Evolutionary conservation across 2,113 vertebrate species (phyloP), one percentile per base, ranked within the genome.

Genomic region (Rhinichthys klamathensis): DNA sequence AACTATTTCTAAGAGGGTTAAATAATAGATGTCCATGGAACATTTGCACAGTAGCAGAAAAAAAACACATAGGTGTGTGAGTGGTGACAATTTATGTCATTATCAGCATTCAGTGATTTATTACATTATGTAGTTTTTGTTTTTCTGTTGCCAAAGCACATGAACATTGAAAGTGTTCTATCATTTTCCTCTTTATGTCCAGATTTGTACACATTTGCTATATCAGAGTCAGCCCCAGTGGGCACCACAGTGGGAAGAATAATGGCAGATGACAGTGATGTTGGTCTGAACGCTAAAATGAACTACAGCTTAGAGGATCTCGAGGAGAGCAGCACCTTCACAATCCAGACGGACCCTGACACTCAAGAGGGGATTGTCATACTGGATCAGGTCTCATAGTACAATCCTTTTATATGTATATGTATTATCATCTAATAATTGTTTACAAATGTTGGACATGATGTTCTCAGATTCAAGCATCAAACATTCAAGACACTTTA

Each of bases 281-380:
- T 89, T 79, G 97, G 96, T 41, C 80, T 94, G 38, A 98, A 99
- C 1, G 96, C 97, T 90, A 95, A 92, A 88, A 96, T 99, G 96
- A 95, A 92, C 25, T 99, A 98, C 89, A 95, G 87, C 60, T 90
- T 98, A 83, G 95, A 97, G 89, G 96, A 93, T 88, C 94, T 95
- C 4, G 93, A 91, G 75, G 92, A 92, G 73, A 95, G 92, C 21
- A 84, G 93, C 67, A 92, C 93, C 51, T 98, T 99, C 89, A 92
- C 87, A 65, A 94, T 99, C 85, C 82, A 94, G 77, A 97, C 96
- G 23, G 91, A 99, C 84, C 89, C 94, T 0, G 88, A 92, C 25
- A 98, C 97, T 2, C 97, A 99, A 89, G 98, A 98, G 92, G 98
- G 97, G 56, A 93, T 97, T 69, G 77, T 99, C 69, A 76, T 95